phyloP scores from a whole-genome alignment of 2,113 vertebrate species.

The Proterorhinus semilunaris region DNA sequence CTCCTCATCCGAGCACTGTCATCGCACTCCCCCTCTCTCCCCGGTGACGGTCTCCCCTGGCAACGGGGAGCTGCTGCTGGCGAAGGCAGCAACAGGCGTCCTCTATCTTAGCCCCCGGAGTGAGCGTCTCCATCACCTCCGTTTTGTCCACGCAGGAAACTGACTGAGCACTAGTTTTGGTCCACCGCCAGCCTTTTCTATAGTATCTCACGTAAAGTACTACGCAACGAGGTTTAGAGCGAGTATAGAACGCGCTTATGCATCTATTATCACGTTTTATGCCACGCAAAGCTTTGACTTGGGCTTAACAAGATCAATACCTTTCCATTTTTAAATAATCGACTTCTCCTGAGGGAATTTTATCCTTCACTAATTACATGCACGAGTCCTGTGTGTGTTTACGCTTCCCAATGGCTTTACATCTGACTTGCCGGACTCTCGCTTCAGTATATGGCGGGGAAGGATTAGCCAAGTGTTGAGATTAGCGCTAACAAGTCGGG shows the following conservation, averaged over 20 bases:
- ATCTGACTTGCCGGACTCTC: constrained; percentile 9
- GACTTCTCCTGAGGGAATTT: constrained; percentile 18
- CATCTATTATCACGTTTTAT: constrained; percentile 18
- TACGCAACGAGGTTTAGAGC: constrained; percentile 29
- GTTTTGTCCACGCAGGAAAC: neutral
- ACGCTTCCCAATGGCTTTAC: neutral
- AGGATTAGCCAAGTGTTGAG: constrained; percentile 41
- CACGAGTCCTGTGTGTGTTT: no score
- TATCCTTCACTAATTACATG: neutral
- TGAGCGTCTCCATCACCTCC: constrained; percentile 23
- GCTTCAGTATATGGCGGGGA: constrained; percentile 40
- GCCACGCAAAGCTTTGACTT: constrained; percentile 22
- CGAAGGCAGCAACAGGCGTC: constrained; percentile 54
- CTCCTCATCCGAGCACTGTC: constrained; percentile 34
- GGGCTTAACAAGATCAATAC: constrained; percentile 28
- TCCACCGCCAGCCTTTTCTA: neutral
- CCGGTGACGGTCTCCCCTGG: constrained; percentile 59
- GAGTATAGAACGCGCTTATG: neutral
- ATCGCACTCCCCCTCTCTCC: constrained; percentile 48
- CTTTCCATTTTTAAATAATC: constrained; percentile 23
- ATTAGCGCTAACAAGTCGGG: constrained; percentile 26
- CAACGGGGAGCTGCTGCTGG: constrained; percentile 52
- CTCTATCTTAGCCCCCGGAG: constrained; percentile 14
- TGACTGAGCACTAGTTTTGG: neutral
- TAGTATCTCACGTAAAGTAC: constrained; percentile 11